Evolutionary conservation across 2,113 vertebrate species (phyloP), one percentile per base, ranked within the genome.

Genomic region (Coracopsis vasa): DNA sequence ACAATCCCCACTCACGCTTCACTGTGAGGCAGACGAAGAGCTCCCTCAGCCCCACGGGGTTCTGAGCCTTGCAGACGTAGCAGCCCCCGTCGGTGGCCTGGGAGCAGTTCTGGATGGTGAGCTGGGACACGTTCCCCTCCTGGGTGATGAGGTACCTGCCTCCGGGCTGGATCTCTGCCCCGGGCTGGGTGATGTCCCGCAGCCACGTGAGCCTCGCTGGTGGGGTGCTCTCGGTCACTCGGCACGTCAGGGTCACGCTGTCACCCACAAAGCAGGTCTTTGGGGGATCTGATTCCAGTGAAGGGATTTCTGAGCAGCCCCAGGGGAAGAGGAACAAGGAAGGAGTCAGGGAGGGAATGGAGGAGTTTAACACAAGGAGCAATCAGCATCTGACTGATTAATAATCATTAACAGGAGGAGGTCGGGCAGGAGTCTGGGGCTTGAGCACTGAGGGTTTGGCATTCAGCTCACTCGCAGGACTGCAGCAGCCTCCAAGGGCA

Each of bases 21-120:
- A 99, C 98, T 0, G 97, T 98, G n/a, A 99, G 98, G 96, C 97
- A 98, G 90, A 99, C 75, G 3, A 99, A 98, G 64, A 98, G 93
- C 70, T 98, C 98, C 44, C 71, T 90, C 61, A 97, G 86, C 17
- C 96, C 97, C 19, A 99, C 83, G 0, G 96, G 98, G 96, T 99
- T 99, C 97, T 99, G 98, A 4, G 99, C 99, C 95, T 97, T 98
- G 98, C 99, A 99, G 96, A 98, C 79, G 7, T 99, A 99, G 74
- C 97, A 88, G 47, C 98, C 99, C 3, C 98, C 96, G 0, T 99
- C 99, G 0, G 72, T 84, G 20, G 88, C 97, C 86, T 97, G 97
- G 93, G 98, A 98, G 94, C 99, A 95, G 96, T 99, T 99, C 75
- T 6, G 56, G 85, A 99, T 99, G 65, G 98, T 99, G 84, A 99